Base-by-base conservation (phyloP, 2,888 invertebrate genomes). In the Tachystola acroxantha region DNA sequence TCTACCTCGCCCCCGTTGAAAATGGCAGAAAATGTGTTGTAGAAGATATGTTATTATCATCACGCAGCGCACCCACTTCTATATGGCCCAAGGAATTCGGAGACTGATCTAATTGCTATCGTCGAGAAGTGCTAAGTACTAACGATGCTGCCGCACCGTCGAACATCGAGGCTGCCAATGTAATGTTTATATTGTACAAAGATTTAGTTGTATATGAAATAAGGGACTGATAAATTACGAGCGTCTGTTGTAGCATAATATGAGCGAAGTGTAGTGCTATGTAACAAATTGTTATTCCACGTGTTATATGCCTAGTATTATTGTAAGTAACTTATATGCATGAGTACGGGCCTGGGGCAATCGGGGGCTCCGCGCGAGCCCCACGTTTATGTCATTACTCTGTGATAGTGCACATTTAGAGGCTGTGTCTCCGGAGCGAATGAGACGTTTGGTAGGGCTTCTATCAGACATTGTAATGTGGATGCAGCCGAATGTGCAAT, bases 311-410 rank as follows among this genome's bases (percentile, higher is more conserved):
- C 71, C 75, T 84, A 85, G 79, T 79, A 71, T 81, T 78, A 79
- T 61, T 63, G 56, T 79, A 77, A 77, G 72, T 80, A 78, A 81
- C 62, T 80, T 81, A 75, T 75, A 72, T 69, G 68, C 77, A 77
- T 65, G 82, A 79, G 76, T 80, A 80, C 80, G 85, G 85, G 86
- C 81, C 80, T 67, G 86, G 81, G 85, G 85, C 85, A 86, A 85
- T 86, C 71, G 74, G 84, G 77, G 64, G 74, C 71, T 73, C 65
- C 39, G 44, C 41, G 48, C 43, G 78, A 67, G 79, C 71, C 76
- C 85, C 81, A 68, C 63, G 73, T 79, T 75, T 72, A 82, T 80
- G 84, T 85, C 85, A 79, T 79, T 81, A 84, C 84, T 85, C 86
- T 86, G 86, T 86, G 86, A 86, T 86, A 86, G 70, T 73, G 82